Percentiles rank a stretch among this genome's conserved stretches.
Evolutionary conservation across 2,797 vertebrate species (phyloP).

Genomic region (Etheostoma nigrum): DNA sequence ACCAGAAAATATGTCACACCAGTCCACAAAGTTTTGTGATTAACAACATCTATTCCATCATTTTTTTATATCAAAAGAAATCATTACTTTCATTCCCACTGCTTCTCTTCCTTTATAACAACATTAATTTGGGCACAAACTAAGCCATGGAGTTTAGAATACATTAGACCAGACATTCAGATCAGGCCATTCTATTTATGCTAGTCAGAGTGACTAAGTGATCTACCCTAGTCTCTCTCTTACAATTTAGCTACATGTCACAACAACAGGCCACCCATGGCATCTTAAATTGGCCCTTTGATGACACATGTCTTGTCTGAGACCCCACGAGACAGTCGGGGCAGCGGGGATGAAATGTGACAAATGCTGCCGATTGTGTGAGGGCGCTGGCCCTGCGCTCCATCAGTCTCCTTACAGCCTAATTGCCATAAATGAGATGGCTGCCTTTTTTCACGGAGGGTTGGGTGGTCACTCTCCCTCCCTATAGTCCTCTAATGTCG

Average conservation of each 20-base stretch:
- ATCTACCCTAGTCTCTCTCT: constrained; percentile 53
- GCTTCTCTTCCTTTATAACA: constrained; percentile 4
- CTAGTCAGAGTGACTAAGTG: constrained; percentile 46
- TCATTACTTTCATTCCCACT: constrained; percentile 4
- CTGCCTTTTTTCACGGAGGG: constrained; percentile 49
- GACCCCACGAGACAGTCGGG: constrained; percentile 63
- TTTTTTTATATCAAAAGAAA: constrained; percentile 2
- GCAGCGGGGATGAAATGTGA: constrained; percentile 77
- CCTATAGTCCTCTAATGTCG: constrained; percentile 51
- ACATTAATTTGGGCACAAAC: constrained; percentile 15
- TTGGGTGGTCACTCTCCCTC: constrained; percentile 56
- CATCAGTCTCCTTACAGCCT: constrained; percentile 58
- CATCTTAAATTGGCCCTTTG: constrained; percentile 77
- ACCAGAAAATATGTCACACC: neutral
- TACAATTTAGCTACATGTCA: constrained; percentile 77
- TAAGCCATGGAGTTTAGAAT: neutral
- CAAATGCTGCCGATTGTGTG: constrained; percentile 72
- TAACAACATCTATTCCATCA: neutral
- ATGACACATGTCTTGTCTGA: constrained; percentile 78
- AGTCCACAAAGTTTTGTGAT: constrained; percentile 3
- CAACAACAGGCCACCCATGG: constrained; percentile 75
- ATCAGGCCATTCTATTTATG: constrained; percentile 33
- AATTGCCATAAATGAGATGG: constrained; percentile 75
- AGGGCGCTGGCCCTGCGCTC: constrained; percentile 53
- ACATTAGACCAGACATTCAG: constrained; percentile 31